Conservation (phyloP, 2,888 invertebrate genomes). For the Oscheius sp. region DNA sequence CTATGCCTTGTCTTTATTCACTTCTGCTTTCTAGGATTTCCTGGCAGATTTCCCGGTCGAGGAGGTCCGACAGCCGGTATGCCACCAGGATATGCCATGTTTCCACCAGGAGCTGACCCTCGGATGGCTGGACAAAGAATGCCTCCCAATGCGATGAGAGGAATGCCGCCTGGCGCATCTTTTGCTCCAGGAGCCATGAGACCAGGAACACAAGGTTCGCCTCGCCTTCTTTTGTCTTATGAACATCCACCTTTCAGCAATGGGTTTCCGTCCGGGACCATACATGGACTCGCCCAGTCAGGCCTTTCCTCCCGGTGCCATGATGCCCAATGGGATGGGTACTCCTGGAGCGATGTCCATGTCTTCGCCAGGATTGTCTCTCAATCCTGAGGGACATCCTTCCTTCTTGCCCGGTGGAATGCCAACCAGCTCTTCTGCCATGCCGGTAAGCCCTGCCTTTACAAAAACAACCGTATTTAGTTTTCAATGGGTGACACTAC, state of each 20-base stretch:
- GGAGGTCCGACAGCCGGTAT: constrained; percentile 46
- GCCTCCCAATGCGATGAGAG: constrained; percentile 45
- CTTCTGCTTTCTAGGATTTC: not conserved
- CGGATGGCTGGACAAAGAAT: constrained; percentile 38
- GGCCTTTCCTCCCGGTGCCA: constrained; percentile 48
- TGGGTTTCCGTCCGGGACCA: constrained; percentile 30
- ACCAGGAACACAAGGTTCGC: constrained; percentile 44
- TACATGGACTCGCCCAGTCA: constrained; percentile 55
- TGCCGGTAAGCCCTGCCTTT: constrained; percentile 39
- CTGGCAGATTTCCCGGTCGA: constrained; percentile 43
- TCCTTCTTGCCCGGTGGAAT: constrained; percentile 38
- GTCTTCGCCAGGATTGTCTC: constrained; percentile 57
- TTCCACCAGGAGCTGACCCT: constrained; percentile 45
- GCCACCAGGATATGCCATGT: constrained; percentile 49
- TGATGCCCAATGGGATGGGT: constrained; percentile 61
- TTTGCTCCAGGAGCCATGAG: constrained; percentile 47
- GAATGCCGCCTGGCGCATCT: constrained; percentile 39
- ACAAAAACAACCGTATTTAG: no score
- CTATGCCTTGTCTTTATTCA: not conserved
- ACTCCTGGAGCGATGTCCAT: constrained; percentile 55
- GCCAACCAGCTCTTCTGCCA: constrained; percentile 41
- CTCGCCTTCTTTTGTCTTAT: not conserved
- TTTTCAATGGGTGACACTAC: constrained; percentile 53
- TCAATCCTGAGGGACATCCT: constrained; percentile 33
- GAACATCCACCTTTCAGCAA: constrained; percentile 12